Conservation (phyloP, 2,888 invertebrate species). For the Drosophila mayaguana region DNA sequence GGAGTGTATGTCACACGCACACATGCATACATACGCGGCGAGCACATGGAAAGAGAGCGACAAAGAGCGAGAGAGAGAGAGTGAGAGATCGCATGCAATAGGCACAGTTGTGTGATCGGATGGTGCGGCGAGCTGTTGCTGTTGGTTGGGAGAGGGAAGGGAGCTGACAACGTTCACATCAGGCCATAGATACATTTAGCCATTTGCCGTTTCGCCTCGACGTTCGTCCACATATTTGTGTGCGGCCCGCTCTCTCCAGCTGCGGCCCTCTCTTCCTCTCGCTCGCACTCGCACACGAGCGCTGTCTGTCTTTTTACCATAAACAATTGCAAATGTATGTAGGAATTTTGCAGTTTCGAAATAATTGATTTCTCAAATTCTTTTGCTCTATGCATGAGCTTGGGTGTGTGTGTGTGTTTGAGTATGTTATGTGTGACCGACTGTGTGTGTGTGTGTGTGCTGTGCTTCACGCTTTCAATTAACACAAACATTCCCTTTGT, state of each 20-base stretch:
- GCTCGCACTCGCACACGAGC: constrained; percentile 9
- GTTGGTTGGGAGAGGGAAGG: neutral
- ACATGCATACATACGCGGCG: constrained; percentile 24
- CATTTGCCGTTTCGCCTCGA: constrained; percentile 58
- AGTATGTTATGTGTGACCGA: constrained; percentile 16
- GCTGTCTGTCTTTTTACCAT: constrained; percentile 57
- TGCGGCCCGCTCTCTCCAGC: constrained; percentile 24
- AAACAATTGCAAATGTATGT: constrained; percentile 79
- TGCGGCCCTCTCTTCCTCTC: constrained; percentile 27
- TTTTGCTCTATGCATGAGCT: constrained; percentile 47
- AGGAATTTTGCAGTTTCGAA: constrained; percentile 80
- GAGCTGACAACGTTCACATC: constrained; percentile 55
- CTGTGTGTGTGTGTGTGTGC: constrained; percentile 25
- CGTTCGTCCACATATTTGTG: constrained; percentile 66
- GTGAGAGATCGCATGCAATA: constrained; percentile 39
- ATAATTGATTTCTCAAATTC: constrained; percentile 79
- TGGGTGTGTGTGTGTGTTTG: constrained; percentile 7
- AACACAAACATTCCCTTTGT: constrained; percentile 79
- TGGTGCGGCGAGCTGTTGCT: neutral
- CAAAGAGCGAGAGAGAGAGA: constrained; percentile 13
- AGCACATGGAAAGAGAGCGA: constrained; percentile 31
- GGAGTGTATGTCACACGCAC: constrained; percentile 28
- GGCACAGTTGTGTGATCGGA: constrained; percentile 46
- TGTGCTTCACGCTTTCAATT: constrained; percentile 78
- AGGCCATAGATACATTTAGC: constrained; percentile 78